A percentile compares a stretch with the other conserved stretches of the same genome.
phyloP scores from a whole-genome alignment of 2,888 invertebrate genomes.

The Baccha elongata region DNA sequence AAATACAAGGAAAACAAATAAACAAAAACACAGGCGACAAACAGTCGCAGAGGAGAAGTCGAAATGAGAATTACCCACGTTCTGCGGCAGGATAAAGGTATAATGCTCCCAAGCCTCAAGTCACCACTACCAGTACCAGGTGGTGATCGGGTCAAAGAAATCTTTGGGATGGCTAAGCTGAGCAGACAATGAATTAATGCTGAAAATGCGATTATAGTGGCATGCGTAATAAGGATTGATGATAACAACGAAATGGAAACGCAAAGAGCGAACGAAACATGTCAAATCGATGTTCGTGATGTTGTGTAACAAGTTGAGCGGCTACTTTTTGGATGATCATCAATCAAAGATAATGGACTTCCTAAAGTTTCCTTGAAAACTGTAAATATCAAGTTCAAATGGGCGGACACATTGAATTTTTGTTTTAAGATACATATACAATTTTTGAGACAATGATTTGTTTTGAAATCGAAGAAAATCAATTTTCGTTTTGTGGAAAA shows the following conservation, averaged over 20 bases:
- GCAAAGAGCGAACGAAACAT: constrained; percentile 12
- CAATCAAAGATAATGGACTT: constrained; percentile 62
- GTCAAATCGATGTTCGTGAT: constrained; percentile 34
- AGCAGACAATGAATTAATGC: constrained; percentile 38
- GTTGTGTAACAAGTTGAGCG: constrained; percentile 61
- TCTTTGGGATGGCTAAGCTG: constrained; percentile 28
- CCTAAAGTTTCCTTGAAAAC: constrained; percentile 49
- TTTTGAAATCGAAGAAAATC: background rate
- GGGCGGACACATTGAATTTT: constrained; percentile 8
- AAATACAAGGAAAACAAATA: constrained; percentile 22
- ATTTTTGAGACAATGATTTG: background rate
- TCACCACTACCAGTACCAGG: too few species aligned
- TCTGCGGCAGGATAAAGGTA: constrained; percentile 51
- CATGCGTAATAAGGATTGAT: constrained; percentile 46
- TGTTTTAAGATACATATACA: background rate
- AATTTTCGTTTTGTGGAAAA: too few species aligned
- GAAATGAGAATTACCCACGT: constrained; percentile 47
- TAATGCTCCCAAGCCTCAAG: constrained; percentile 20
- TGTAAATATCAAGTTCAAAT: constrained; percentile 48
- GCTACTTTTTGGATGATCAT: constrained; percentile 55
- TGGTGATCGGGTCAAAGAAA: constrained; percentile 46
- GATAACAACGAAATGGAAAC: constrained; percentile 19
- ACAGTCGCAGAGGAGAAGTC: constrained; percentile 52
- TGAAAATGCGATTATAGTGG: constrained; percentile 51
- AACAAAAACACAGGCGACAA: constrained; percentile 47